Conservation (phyloP, 2,888 invertebrate species). For the Dusona sp. region DNA sequence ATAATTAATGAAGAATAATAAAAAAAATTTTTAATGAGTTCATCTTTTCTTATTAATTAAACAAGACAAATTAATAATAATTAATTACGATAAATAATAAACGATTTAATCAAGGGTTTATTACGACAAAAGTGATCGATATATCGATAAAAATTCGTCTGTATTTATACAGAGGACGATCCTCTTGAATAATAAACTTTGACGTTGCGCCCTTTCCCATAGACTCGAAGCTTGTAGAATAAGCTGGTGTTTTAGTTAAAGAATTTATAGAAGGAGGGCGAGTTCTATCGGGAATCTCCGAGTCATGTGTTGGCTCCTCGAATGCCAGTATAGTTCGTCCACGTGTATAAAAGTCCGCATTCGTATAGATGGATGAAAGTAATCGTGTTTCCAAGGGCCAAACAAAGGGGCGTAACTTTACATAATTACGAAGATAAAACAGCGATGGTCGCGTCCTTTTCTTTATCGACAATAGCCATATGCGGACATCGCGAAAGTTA, state of each 20-base stretch:
- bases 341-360: conserved; percentile 50
- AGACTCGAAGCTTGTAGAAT: not conserved
- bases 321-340: conserved; percentile 39
- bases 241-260: conserved; percentile 31
- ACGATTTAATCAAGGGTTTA: not conserved
- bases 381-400: not conserved
- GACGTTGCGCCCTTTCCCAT: not conserved
- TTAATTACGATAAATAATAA: no score
- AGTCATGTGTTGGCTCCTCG: conserved; percentile 44
- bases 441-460: not conserved
- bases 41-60: no score
- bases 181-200: conserved; percentile 28
- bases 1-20: no score
- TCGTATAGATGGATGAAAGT: not conserved
- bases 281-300: conserved; percentile 41
- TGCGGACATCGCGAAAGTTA: conserved; percentile 12
- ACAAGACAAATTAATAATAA: no score
- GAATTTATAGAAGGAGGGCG: conserved; percentile 42
- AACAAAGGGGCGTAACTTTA: not conserved
- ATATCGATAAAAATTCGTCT: conserved; percentile 2
- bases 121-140: not conserved
- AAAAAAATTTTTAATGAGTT: no score
- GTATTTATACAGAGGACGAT: not conserved
- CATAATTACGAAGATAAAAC: not conserved
- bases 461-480: not conserved